phyloP scores from a whole-genome alignment of 2,888 invertebrate genomes.

The Caenorhabditis parvicauda region DNA sequence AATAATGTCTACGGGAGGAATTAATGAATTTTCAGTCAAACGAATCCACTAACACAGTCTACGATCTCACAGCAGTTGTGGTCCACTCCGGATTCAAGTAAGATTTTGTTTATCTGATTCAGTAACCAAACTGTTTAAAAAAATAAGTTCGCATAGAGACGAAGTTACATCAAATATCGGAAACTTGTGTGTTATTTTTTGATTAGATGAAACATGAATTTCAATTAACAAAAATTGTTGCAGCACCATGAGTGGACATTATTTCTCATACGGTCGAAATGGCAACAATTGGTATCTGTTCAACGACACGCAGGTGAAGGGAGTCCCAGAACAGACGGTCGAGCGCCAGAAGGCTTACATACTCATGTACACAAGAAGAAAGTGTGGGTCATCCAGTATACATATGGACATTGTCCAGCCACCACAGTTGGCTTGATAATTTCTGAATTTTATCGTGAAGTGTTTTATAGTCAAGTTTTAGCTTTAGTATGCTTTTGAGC shows the following conservation, averaged over 20 bases:
- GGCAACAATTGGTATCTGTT: conserved; percentile 81
- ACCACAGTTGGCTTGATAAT: no score
- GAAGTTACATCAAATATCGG: not conserved
- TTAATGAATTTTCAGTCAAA: no score
- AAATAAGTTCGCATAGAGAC: not conserved
- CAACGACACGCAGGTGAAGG: conserved; percentile 80
- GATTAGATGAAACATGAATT: not conserved
- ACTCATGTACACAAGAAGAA: conserved; percentile 74
- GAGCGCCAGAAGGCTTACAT: conserved; percentile 81
- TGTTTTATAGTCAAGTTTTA: no score
- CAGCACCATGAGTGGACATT: conserved; percentile 81
- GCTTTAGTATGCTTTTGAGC: no score
- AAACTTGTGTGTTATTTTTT: not conserved
- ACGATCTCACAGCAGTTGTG: conserved; percentile 77
- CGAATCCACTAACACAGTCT: no score
- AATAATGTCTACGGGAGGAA: not conserved
- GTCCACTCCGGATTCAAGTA: conserved; percentile 81
- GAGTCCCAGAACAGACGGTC: conserved; percentile 72
- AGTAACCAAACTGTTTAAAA: not conserved
- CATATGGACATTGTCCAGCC: no score
- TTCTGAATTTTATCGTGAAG: no score
- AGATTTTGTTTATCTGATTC: conserved; percentile 34
- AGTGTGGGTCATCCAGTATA: no score
- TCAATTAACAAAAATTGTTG: conserved; percentile 27
- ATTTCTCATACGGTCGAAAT: conserved; percentile 80